A percentile compares a stretch with the other conserved stretches of the same genome.
Evolutionary conservation across 2,888 invertebrate species (phyloP).

Genomic region (Eugnorisma glareosa): DNA sequence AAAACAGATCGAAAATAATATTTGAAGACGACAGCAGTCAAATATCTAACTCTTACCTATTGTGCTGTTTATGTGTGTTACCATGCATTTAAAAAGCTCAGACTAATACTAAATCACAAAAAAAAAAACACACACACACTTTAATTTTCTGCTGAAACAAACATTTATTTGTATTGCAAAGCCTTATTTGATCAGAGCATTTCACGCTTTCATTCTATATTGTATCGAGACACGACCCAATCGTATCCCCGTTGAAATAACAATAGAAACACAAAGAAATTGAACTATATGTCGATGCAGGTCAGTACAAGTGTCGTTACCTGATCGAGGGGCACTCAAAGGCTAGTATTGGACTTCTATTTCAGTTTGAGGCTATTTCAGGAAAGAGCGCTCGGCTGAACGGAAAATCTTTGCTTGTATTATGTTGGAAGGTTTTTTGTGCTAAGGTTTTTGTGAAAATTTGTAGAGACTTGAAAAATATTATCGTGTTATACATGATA

Average conservation of each 20-base stretch:
- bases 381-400: constrained; percentile 62
- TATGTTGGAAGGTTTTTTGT: constrained; percentile 42
- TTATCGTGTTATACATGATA: too few species aligned
- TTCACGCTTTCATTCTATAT: constrained; percentile 46
- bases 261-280: constrained; percentile 56
- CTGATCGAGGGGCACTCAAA: constrained; percentile 57
- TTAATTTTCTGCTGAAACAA: background rate
- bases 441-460: constrained; percentile 16
- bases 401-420: constrained; percentile 66
- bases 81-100: background rate
- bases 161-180: constrained; percentile 8
- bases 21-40: too few species aligned
- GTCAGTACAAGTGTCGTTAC: constrained; percentile 56
- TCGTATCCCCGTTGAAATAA: constrained; percentile 65
- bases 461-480: background rate
- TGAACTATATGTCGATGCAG: constrained; percentile 44
- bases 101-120: background rate
- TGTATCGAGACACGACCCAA: constrained; percentile 53
- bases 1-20: background rate
- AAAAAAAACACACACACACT: background rate
- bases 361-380: constrained; percentile 69
- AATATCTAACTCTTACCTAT: background rate
- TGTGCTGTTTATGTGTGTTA: background rate
- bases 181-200: constrained; percentile 13
- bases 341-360: constrained; percentile 73